Evolutionary conservation across 2,888 invertebrate species (phyloP), one percentile per base, ranked within the genome.

Genomic region (Tetranychus truncatus): DNA sequence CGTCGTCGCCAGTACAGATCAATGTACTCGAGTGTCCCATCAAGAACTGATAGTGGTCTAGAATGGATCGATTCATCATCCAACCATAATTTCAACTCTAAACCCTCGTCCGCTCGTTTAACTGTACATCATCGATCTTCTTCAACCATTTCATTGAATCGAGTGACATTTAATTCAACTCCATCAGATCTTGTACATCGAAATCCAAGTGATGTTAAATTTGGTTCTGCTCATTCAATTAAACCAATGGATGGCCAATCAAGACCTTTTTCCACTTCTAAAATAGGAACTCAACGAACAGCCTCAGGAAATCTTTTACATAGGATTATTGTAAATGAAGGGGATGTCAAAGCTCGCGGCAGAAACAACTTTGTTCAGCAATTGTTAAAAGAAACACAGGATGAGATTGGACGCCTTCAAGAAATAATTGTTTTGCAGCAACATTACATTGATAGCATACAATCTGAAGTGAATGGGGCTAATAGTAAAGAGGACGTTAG

Each of bases 371-470:
- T 55, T 55, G 15, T 55, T 3, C 55, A 15, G 9, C 55, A 55
- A 20, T 76, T 79, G 24, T 72, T 79, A 55, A 76, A 78, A 74
- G 79, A 79, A 75, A 78, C 79, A n/a, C 75, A 78, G 71, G 77
- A 75, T 65, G 79, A 79, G 66, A 75, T 79, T 8, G 74, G 74
- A n/a, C 75, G 75, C 34, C 55, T 76, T 34, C 75, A 76, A 66
- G 45, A 72, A 45, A 73, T 76, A 45, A 71, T 76, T 72, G 75
- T 66, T 4, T 18, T 72, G n/a, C 76, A 76, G 46, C 76, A 76
- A 71, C 55, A 11, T 24, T 65, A 66, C 21, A 71, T 76, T 67
- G 76, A 76, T 55, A 44, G 72, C 18, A 18, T 76, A 45, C 75
- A 20, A 7, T 3, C 9, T 1, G 55, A 55, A 15, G 9, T 55